Conservation (phyloP, 2,797 vertebrate species). For the Sebastolobus altivelis region DNA sequence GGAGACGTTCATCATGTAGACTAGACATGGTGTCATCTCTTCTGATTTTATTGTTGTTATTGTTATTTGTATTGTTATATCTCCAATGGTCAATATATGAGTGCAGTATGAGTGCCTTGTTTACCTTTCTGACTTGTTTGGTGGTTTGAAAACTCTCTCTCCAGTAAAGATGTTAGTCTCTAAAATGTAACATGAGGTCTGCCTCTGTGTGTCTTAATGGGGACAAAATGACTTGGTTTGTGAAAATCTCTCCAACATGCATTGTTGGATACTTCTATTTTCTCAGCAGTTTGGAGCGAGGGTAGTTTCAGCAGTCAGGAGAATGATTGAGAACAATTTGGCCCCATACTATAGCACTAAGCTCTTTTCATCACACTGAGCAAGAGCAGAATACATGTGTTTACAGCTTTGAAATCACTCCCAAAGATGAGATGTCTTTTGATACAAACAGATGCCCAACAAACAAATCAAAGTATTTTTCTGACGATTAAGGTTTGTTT, state of each 20-base stretch:
- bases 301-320: conserved; percentile 2
- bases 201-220: neutral
- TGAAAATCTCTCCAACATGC: conserved; percentile 3
- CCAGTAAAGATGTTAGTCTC: neutral
- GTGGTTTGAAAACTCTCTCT: neutral
- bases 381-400: neutral
- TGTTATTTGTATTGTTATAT: neutral
- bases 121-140: neutral
- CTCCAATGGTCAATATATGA: neutral
- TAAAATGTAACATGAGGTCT: neutral
- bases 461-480: neutral
- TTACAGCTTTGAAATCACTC: neutral
- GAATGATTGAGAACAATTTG: conserved; percentile 6
- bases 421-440: neutral
- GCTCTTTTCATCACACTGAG: neutral
- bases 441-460: neutral
- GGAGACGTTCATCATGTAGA: neutral
- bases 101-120: neutral
- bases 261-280: conserved; percentile 3
- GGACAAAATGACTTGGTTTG: conserved; percentile 5
- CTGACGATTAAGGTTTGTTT: conserved; percentile 2
- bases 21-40: no score
- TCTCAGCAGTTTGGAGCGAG: neutral
- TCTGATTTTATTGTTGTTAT: neutral
- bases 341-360: neutral